Evolutionary conservation across 64 coral and sea anemone genomes (phyloP), one percentile per base, ranked within the genome.

Genomic region (Hydrozoanthus tunicans): DNA sequence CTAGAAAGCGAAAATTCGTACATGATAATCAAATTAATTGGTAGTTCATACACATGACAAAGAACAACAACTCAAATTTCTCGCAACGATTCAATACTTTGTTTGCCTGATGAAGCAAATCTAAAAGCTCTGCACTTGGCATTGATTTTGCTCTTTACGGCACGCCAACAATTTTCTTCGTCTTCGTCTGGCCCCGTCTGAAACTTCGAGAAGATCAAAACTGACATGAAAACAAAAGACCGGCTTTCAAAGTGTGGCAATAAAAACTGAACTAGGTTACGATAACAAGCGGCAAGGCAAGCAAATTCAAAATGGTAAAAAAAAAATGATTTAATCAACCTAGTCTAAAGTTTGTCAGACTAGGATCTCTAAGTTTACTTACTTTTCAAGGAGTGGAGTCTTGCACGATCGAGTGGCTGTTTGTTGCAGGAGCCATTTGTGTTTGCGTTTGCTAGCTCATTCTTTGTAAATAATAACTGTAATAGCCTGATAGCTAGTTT

Each of bases 151-250:
- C 9, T 14, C 56, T 78, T 78, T 56, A 56, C 75, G 51, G 75
- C 75, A 51, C 52, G 52, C 75, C 75, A 78, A 53, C 75, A 78
- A 14, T 78, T 78, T 51, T 17, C 75, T 13, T 78, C 75, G 6
- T 78, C 75, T 56, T 78, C 75, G 11, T 78, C 17, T 56, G 53
- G 51, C 15, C 75, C 51, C 53, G 15, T 13, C 10, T 51, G 75
- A 78, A 78, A 78, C 52, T 20, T 70, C 24, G 72, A 9, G 51
- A 78, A 78, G 77, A 78, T 78, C 77, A 78, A 78, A 78, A 78
- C 77, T 57, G 77, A 57, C 56, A 72, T 72, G 69, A 54, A 77
- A 8, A 52, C 10, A 77, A 77, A 10, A 54, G 6, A 43, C 32
- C 14, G 13, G 52, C 53, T 77, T 3, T 13, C 13, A 55, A 77